Evolutionary conservation across 1,140 invertebrate genomes (phyloP), one percentile per base, ranked within the genome.

Genomic region (Dryas iulia): DNA sequence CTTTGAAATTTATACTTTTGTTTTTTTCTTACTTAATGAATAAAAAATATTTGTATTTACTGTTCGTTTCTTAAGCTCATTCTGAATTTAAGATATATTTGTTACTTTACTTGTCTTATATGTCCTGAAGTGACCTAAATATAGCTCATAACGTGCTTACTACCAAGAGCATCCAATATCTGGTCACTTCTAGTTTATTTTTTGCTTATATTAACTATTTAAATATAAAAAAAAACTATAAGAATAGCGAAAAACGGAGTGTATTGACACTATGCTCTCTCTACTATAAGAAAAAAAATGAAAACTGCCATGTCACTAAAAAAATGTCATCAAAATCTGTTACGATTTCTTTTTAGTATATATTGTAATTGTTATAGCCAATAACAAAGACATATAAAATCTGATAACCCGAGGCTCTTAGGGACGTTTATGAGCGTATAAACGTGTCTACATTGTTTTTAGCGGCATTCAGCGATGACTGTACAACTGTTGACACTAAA

Each of bases 391-490:
- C 67, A 61, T 75, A 74, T 71, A 67, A 72, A 72, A 66, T 69
- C 35, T 56, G 63, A 64, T 58, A 67, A 35, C 67, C 69, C 52
- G 56, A 56, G 61, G 61, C 47, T 31, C 65, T 59, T 63, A 63
- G 31, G 59, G 60, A 72, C 69, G 70, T 79, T 79, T 79, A 81
- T 28, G 77, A 72, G 64, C 66, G 35, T 68, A 73, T 79, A 77
- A 78, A 79, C 57, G 60, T 71, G 58, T 69, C 61, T 72, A 78
- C 71, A 71, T 73, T 78, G 73, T 73, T 69, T 73, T 64, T 58
- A 66, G 31, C 28, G 26, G 35, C 56, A 18, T 59, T 30, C 33
- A 35, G 18, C 59, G 63, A 35, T 47, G 31, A 63, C 52, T 54
- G 30, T 63, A 63, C 61, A 54, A 54, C 61, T 54, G 47, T 62